A percentile compares a stretch with the other conserved stretches of the same genome.
Conservation (phyloP, 2,113 vertebrate genomes). For the Labeo rohita region DNA sequence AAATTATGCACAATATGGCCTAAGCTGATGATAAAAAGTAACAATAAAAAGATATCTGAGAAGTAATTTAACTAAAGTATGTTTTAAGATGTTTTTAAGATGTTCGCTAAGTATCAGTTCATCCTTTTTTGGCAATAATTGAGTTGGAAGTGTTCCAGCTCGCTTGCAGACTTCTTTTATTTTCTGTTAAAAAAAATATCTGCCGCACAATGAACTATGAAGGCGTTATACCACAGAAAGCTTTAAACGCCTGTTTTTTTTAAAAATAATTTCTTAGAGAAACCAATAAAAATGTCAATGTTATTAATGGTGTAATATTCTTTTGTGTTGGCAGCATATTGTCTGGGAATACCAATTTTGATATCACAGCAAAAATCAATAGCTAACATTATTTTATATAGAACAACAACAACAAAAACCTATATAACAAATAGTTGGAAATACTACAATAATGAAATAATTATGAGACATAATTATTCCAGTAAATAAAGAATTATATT, state of each 20-base stretch:
- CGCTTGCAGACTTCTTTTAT: neutral
- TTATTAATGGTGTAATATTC: neutral
- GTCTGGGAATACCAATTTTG: neutral
- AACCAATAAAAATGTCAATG: neutral
- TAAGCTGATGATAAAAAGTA: constrained; percentile 4
- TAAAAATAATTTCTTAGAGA: neutral
- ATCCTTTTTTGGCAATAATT: neutral
- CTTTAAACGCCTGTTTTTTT: constrained; percentile 1
- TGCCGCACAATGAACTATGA: neutral
- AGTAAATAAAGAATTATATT: no score
- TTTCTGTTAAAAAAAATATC: neutral
- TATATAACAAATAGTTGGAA: neutral
- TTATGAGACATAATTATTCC: no score
- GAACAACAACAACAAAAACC: no score
- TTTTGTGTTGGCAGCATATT: neutral
- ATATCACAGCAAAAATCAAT: neutral
- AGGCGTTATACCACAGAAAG: neutral
- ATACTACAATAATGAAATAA: neutral
- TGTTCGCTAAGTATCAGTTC: neutral
- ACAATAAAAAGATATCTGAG: neutral
- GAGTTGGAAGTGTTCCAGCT: neutral
- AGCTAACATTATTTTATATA: neutral
- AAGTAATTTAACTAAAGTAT: neutral
- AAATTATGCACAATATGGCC: constrained; percentile 7
- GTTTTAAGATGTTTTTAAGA: constrained; percentile 12